Evolutionary conservation across 2,888 invertebrate genomes (phyloP).

Genomic region (Ophioninae sp.): DNA sequence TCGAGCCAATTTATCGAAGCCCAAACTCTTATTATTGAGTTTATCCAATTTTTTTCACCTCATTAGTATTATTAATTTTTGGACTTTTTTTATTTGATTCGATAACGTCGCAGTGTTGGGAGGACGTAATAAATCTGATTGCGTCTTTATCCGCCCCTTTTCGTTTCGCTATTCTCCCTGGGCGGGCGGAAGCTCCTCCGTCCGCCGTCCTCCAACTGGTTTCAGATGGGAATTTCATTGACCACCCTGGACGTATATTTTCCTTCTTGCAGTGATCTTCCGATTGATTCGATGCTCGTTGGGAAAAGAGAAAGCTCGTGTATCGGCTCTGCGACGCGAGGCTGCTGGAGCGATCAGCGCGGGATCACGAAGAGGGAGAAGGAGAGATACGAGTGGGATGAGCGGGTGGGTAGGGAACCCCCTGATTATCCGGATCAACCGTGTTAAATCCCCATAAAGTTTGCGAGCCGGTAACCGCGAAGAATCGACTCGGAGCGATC

Average conservation of each 20-base stretch:
- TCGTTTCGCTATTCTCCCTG: no score
- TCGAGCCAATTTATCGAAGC: conserved; percentile 43
- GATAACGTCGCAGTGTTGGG: no score
- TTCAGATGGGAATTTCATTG: background rate
- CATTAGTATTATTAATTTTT: background rate
- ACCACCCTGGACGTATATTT: background rate
- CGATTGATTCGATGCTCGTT: no score
- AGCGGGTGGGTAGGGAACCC: conserved; percentile 15
- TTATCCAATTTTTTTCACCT: background rate
- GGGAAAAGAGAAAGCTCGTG: background rate
- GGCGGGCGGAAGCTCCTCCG: no score
- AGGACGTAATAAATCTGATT: no score
- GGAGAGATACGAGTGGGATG: conserved; percentile 14
- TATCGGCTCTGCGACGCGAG: background rate
- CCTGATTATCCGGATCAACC: conserved; percentile 37
- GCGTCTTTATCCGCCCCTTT: no score
- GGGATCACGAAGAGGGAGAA: background rate
- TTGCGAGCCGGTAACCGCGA: conserved; percentile 6
- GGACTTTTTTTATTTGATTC: no score
- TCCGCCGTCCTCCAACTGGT: background rate
- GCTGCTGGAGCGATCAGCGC: no score
- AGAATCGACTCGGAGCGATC: background rate
- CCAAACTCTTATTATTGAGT: background rate
- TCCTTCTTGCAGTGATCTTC: background rate
- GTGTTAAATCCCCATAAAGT: conserved; percentile 35